Evolutionary conservation across 92 coral and sea anemone species (phyloP).

Genomic region (Virgularia gustaviana): DNA sequence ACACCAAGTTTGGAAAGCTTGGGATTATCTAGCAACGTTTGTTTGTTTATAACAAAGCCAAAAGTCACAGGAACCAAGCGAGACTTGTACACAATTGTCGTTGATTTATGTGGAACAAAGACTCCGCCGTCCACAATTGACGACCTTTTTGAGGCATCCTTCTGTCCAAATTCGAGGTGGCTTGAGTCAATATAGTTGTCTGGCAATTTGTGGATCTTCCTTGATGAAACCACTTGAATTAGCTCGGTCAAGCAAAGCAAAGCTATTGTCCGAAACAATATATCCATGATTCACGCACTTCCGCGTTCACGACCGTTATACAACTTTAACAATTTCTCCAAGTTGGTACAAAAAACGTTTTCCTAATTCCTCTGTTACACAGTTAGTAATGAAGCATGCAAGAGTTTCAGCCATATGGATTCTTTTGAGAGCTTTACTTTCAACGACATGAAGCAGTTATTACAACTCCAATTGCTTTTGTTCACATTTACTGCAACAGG

Average conservation of each 20-base stretch:
- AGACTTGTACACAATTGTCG: constrained; percentile 23
- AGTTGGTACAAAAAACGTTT: too few species aligned
- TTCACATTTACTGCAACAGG: too few species aligned
- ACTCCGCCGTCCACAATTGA: constrained; percentile 35
- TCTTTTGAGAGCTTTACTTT: too few species aligned
- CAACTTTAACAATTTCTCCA: too few species aligned
- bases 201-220: not conserved
- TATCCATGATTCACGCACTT: too few species aligned
- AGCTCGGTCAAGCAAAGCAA: not conserved
- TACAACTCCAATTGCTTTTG: too few species aligned
- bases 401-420: too few species aligned
- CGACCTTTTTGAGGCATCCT: constrained; percentile 1
- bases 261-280: too few species aligned
- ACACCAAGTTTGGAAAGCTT: constrained; percentile 23
- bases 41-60: constrained; percentile 30
- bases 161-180: not conserved
- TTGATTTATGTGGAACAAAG: constrained; percentile 27
- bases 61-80: constrained; percentile 25
- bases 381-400: too few species aligned
- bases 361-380: too few species aligned
- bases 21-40: constrained; percentile 18
- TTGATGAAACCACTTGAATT: not conserved
- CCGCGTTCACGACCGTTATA: too few species aligned
- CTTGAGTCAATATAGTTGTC: constrained; percentile 16
- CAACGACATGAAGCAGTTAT: too few species aligned